Percentiles rank a stretch among this genome's conserved stretches.
phyloP scores from a whole-genome alignment of 2,113 vertebrate genomes.

The Dipodomys merriami region DNA sequence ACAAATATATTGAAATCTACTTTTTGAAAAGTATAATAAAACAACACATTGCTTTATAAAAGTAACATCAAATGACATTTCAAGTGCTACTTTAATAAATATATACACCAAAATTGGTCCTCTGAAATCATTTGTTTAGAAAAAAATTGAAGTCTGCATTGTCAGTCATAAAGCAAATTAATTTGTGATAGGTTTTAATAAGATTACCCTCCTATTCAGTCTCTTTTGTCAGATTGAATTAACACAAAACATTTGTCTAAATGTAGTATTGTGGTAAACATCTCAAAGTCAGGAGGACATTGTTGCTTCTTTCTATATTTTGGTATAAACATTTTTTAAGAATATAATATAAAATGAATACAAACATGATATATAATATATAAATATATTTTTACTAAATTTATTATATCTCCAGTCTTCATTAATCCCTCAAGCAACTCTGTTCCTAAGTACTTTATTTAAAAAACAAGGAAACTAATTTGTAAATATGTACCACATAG shows the following conservation, averaged over 20 bases:
- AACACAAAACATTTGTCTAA: rapidly evolving
- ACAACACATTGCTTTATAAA: not conserved
- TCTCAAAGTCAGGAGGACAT: not conserved
- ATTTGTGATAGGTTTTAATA: conserved; percentile 63
- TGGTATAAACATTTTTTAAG: conserved; percentile 20
- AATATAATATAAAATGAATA: not conserved
- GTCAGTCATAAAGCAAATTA: conserved; percentile 63
- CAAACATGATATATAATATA: not conserved
- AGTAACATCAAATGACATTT: conserved; percentile 41
- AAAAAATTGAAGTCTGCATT: conserved; percentile 55
- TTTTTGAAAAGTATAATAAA: conserved; percentile 35
- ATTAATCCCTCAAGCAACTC: not conserved
- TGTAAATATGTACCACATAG: not conserved
- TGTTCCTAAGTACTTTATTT: not conserved
- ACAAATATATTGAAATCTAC: not conserved
- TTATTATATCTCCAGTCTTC: not conserved
- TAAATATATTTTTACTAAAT: not conserved
- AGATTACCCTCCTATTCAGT: conserved; percentile 59
- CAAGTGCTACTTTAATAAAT: conserved; percentile 32
- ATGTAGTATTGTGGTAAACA: conserved; percentile 26
- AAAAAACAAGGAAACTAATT: not conserved
- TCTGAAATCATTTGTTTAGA: conserved; percentile 56
- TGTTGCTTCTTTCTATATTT: not conserved
- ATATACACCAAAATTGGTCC: not conserved
- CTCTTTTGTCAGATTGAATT: conserved; percentile 43